Conservation (phyloP, 1,140 invertebrate species). For the Drosophila micromelanica region DNA sequence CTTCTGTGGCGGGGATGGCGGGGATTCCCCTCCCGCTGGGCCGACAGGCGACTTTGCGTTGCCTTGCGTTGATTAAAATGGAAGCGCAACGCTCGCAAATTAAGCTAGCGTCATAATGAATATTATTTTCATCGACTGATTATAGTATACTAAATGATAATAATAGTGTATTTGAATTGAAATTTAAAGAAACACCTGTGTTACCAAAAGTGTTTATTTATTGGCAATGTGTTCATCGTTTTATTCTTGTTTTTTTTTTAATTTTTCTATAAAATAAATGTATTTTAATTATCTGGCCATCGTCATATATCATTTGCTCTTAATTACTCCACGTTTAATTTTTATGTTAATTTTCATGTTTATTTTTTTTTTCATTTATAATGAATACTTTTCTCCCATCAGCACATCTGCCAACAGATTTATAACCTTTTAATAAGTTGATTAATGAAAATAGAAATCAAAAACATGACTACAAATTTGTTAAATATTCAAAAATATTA, state of each 20-base stretch:
- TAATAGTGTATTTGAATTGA: no score
- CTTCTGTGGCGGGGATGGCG: no score
- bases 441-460: constrained; percentile 35
- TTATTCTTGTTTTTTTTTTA: no score
- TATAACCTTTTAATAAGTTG: constrained; percentile 36
- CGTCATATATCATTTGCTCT: neutral
- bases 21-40: neutral
- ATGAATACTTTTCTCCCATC: constrained; percentile 1
- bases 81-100: no score
- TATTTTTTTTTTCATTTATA: neutral
- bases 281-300: neutral
- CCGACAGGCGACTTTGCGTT: no score
- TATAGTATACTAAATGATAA: no score
- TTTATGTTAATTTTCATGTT: neutral
- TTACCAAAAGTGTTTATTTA: no score
- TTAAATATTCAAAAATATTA: constrained; percentile 13
- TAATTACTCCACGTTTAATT: neutral
- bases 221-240: no score
- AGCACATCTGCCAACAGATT: constrained; percentile 30
- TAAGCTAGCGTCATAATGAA: no score
- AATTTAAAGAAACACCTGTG: no score
- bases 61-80: no score
- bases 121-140: no score
- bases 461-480: neutral
- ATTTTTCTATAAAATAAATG: neutral